A percentile compares a stretch with the other conserved stretches of the same genome.
Conservation (phyloP, 2,113 vertebrate species). For the human region GRCh38 chr18:64796001-64796500, state of each 20-base stretch:
- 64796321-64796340: too few relatives aligned
- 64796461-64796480: not conserved
- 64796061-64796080: not conserved
- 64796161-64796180: accelerated
- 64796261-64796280: not conserved
- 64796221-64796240: not conserved
- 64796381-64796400: not conserved
- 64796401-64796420: not conserved
- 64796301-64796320: not conserved
- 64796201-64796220: not conserved
- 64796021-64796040: not conserved
- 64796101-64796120: accelerated
- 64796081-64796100: accelerated
- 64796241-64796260: not conserved
- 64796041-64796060: too few relatives aligned
- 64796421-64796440: not conserved
- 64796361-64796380: not conserved
- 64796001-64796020: not conserved
- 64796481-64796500: not conserved
- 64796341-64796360: not conserved
- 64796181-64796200: too few relatives aligned
- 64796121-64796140: accelerated
- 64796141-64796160: accelerated
- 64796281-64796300: not conserved
- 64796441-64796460: not conserved